A percentile compares a stretch with the other conserved stretches of the same genome.
Evolutionary conservation across 2,888 invertebrate species (phyloP).

Genomic region (Lycocerus yunnanus): DNA sequence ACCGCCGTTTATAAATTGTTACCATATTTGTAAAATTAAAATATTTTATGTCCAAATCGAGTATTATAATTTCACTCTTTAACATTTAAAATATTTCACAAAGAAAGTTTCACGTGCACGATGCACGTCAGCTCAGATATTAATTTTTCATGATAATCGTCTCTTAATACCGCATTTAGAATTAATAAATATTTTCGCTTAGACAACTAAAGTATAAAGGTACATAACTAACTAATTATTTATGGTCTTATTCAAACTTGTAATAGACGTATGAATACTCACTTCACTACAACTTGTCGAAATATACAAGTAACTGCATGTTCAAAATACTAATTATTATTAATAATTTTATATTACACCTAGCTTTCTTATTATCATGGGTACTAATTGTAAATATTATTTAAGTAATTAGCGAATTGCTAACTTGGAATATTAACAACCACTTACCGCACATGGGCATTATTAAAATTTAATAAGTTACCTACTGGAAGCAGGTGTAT

Average conservation of each 20-base stretch:
- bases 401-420: not conserved
- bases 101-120: not conserved
- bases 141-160: not conserved
- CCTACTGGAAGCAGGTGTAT: not conserved
- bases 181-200: not conserved
- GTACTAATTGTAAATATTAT: not conserved
- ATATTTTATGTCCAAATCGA: not conserved
- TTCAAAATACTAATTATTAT: not conserved
- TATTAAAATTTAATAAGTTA: not conserved
- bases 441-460: not conserved
- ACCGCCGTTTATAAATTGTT: not conserved
- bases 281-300: not conserved
- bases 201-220: not conserved
- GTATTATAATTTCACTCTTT: not conserved
- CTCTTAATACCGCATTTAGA: not conserved
- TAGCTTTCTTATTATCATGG: not conserved
- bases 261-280: constrained; percentile 11
- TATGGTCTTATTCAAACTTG: constrained; percentile 8
- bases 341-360: constrained; percentile 3
- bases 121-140: not conserved
- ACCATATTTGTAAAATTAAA: not conserved
- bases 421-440: not conserved
- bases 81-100: not conserved
- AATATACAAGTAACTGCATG: not conserved
- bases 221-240: constrained; percentile 9